Evolutionary conservation across 1,140 invertebrate species (phyloP).

Genomic region (Achatina immaculata): DNA sequence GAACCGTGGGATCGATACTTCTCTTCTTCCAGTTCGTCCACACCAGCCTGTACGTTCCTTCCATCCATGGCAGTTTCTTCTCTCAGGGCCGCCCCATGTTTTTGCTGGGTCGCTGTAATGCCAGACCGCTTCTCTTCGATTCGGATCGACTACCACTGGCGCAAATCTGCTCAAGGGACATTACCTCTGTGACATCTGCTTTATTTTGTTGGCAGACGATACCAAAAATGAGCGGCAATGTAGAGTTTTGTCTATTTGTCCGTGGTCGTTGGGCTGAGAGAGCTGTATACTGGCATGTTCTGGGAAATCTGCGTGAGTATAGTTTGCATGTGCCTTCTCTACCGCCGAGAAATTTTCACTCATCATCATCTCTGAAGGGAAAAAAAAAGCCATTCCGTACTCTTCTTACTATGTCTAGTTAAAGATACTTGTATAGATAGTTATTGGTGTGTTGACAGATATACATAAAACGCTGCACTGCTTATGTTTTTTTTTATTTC

Average conservation of each 20-base stretch:
- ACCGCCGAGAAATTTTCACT: too few relatives aligned
- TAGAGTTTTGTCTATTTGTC: background rate
- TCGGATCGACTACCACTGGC: background rate
- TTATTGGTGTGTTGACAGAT: too few relatives aligned
- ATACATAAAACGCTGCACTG: too few relatives aligned
- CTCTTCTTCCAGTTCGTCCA: background rate
- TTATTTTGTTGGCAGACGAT: background rate
- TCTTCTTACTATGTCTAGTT: too few relatives aligned
- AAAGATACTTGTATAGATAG: too few relatives aligned
- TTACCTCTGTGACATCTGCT: constrained; percentile 5
- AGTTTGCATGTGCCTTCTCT: too few relatives aligned
- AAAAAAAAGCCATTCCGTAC: too few relatives aligned
- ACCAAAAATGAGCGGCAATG: background rate
- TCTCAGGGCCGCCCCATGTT: background rate
- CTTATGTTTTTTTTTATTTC: too few relatives aligned
- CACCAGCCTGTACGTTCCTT: background rate
- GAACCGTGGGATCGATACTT: constrained; percentile 8
- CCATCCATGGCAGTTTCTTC: background rate
- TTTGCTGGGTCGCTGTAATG: background rate
- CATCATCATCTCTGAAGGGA: too few relatives aligned
- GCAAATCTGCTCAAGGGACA: constrained; percentile 6
- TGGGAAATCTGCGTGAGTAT: too few relatives aligned
- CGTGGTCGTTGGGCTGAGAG: background rate
- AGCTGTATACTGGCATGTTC: too few relatives aligned
- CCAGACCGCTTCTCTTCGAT: background rate